Base-by-base conservation (phyloP, 2,888 invertebrate genomes). In the Colostygia pectinataria region DNA sequence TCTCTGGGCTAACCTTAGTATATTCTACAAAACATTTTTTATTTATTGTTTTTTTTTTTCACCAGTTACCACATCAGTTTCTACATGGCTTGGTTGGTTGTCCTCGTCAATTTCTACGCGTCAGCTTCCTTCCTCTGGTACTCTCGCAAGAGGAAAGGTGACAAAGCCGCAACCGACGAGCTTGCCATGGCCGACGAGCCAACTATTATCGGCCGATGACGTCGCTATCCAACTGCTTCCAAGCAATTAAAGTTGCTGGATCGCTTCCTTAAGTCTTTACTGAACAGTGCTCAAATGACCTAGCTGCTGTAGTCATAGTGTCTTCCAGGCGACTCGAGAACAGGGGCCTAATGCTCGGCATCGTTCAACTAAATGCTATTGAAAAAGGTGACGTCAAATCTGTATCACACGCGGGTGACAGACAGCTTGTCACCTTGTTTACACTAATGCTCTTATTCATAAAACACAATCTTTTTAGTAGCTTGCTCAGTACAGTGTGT, bases 111-210 rank as follows among this genome's bases (percentile, higher is more conserved):
- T 74, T 71, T 95, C 6, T 73, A 92, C 28, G 92, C 95, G 7
- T 95, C 95, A 0, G 84, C 93, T 6, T 91, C 94, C 40, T 97
- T 97, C 77, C 92, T 97, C 63, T 91, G 95, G 83, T 95, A 94
- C 74, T 96, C 96, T 0, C 93, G 95, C 48, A 97, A 97, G 77
- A 93, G 95, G 79, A 97, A 97, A 90, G 94, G 96, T 0, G 93
- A 94, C 60, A 94, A 95, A 67, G 96, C 96, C 0, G 94, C 95
- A 2, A 94, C 93, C n/a, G 95, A 95, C 57, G 95, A 96, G 71
- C 89, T 95, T 28, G 96, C 95, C 0, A 94, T 95, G 93, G 96
- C 95, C 3, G 96, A 97, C 66, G 96, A 96, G 68, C 95, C 96
- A 0, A 95, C 95, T 29, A 95, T 95, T 70, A 94, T 97, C 56